Conservation (phyloP, 2,113 vertebrate species). For the Beaufortia kweichowensis region DNA sequence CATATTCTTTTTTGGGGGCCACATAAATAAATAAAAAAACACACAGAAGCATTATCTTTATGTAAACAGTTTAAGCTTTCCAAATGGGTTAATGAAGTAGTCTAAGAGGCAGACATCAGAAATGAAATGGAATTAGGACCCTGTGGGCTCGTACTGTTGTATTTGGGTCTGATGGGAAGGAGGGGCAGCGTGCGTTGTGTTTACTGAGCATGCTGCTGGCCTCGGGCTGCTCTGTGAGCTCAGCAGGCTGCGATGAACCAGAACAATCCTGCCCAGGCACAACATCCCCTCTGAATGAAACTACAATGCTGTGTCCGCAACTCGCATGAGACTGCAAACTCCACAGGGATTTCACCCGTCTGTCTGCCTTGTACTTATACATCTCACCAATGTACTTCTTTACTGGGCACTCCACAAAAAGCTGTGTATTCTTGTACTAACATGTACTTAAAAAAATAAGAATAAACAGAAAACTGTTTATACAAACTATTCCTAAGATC, state of each 20-base stretch:
- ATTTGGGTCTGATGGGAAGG: conserved; percentile 65
- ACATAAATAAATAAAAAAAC: neutral
- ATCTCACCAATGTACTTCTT: conserved; percentile 34
- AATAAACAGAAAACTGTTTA: no score
- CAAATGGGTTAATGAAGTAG: conserved; percentile 38
- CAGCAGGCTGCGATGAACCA: conserved; percentile 70
- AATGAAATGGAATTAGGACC: conserved; percentile 36
- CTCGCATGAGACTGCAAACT: conserved; percentile 60
- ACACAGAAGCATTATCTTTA: neutral
- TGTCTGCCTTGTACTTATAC: conserved; percentile 44
- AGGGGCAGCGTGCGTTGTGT: conserved; percentile 39
- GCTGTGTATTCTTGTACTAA: no score
- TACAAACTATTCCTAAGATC: neutral
- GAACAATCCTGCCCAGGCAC: conserved; percentile 68
- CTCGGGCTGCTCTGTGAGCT: conserved; percentile 64
- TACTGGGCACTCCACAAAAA: conserved; percentile 10
- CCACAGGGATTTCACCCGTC: conserved; percentile 60
- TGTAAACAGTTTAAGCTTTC: conserved; percentile 26
- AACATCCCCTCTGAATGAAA: conserved; percentile 68
- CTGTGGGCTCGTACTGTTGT: conserved; percentile 64
- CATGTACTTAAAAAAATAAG: no score
- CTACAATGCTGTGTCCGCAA: conserved; percentile 69
- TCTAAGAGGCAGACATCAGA: conserved; percentile 45
- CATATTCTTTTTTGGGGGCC: neutral
- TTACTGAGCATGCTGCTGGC: conserved; percentile 64